Evolutionary conservation across 1,140 invertebrate species (phyloP), one percentile per base, ranked within the genome.

Genomic region (Nasonia giraulti): DNA sequence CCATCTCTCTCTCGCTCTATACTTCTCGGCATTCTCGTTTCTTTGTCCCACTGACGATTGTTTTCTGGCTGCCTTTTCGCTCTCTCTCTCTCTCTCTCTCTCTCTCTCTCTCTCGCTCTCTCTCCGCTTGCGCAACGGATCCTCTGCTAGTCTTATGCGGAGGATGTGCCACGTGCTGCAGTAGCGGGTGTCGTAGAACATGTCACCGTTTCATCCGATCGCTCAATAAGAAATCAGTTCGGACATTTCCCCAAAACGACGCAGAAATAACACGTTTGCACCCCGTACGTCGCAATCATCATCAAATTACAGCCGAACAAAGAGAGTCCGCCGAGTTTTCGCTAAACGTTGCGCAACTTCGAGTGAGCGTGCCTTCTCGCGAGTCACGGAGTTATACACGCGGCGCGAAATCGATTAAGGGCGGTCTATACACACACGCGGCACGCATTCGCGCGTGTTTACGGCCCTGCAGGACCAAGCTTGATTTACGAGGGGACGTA

Each of bases 41-140:
- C 76, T 85, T 83, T 82, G 73, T 80, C 79, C 82, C 80, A 77
- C 76, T 78, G 80, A 68, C 55, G 71, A 83, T 68, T 83, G 77
- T 80, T 80, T 86, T 80, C 69, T 14, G 27, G 47, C 37, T 50
- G 6, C 33, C 40, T 17, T 27, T 17, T 31, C 27, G 23, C 62
- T 69, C n/a, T 80, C 47, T 66, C 31, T 33, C 14, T 62, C 55
- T 66, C 69, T 66, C 40, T 80, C 75, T 80, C 40, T 62, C 71
- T 40, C 27, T 27, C 27, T 44, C 31, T 31, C 27, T 37, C 62
- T 69, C n/a, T 44, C 31, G 20, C 23, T 66, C 40, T 80, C 75
- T 80, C 40, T 62, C n/a, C n/a, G n/a, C n/a, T n/a, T n/a, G n/a
- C n/a, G n/a, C n/a, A n/a, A n/a, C n/a, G n/a, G n/a, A n/a, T n/a